phyloP scores from a whole-genome alignment of 2,113 vertebrate species.

The Ancistrus triradiatus region DNA sequence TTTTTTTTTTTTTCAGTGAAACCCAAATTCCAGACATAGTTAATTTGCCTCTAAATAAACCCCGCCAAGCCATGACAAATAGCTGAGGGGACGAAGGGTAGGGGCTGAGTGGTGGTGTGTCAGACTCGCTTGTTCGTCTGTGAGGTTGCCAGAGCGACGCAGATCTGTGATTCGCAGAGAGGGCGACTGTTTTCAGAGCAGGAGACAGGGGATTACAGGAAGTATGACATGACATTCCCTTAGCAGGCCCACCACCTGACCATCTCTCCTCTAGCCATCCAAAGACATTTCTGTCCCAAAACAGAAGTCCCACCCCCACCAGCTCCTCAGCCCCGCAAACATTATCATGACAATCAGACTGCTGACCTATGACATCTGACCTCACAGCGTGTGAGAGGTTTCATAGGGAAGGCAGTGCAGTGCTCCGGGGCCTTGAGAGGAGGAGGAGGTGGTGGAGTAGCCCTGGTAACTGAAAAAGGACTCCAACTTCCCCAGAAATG shows the following conservation, averaged over 20 bases:
- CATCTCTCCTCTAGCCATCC: conserved; percentile 22
- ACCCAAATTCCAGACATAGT: conserved; percentile 75
- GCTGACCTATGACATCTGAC: conserved; percentile 73
- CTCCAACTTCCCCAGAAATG: conserved; percentile 22
- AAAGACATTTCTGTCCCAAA: conserved; percentile 33
- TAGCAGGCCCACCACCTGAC: conserved; percentile 43
- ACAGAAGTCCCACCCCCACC: conserved; percentile 22
- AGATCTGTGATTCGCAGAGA: conserved; percentile 58
- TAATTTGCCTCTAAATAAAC: conserved; percentile 78
- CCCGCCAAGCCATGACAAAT: conserved; percentile 76
- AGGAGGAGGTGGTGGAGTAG: conserved; percentile 40
- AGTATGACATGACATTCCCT: conserved; percentile 75
- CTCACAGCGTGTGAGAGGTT: conserved; percentile 57
- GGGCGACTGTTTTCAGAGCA: conserved; percentile 66
- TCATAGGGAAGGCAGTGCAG: conserved; percentile 48
- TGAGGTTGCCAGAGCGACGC: conserved; percentile 65
- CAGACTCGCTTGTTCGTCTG: conserved; percentile 67
- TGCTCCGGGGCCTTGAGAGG: conserved; percentile 39
- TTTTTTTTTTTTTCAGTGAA: conserved; percentile 56
- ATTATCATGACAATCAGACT: conserved; percentile 79
- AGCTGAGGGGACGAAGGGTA: conserved; percentile 61
- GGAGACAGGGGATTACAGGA: conserved; percentile 73
- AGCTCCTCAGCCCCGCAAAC: conserved; percentile 62
- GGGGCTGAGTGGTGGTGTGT: conserved; percentile 64
- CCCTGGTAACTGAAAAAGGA: conserved; percentile 49